Evolutionary conservation across 2,888 invertebrate genomes (phyloP).

Genomic region (Teleiodes luculella): DNA sequence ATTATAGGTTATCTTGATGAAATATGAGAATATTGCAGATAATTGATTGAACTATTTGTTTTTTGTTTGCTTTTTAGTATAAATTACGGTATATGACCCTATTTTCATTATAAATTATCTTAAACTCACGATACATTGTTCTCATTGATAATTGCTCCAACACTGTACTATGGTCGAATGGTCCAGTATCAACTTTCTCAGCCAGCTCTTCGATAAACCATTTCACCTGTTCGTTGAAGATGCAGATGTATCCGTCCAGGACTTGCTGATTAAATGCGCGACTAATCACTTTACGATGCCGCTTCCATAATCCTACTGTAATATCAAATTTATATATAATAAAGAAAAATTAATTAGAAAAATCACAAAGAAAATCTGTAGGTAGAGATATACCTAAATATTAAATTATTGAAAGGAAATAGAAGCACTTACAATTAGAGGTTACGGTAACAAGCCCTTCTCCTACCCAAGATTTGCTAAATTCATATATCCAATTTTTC

Average conservation of each 20-base stretch:
- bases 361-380: too few relatives aligned
- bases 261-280: not conserved
- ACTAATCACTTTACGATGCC: not conserved
- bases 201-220: slow-evolving; percentile 14
- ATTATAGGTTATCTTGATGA: too few relatives aligned
- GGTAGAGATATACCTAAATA: not conserved
- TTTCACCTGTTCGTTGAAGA: slow-evolving; percentile 35
- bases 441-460: not conserved
- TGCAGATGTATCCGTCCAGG: not conserved
- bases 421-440: not conserved
- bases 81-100: too few relatives aligned
- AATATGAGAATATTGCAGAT: too few relatives aligned
- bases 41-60: too few relatives aligned
- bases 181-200: slow-evolving; percentile 23
- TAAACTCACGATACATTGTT: slow-evolving; percentile 41
- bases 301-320: slow-evolving; percentile 11
- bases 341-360: too few relatives aligned
- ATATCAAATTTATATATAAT: slow-evolving; percentile 7
- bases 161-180: slow-evolving; percentile 33
- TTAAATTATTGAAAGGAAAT: not conserved
- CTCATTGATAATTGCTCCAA: slow-evolving; percentile 34
- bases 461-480: not conserved
- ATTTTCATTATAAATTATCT: too few relatives aligned
- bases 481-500: not conserved
- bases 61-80: too few relatives aligned